Evolutionary conservation across 2,113 vertebrate genomes (phyloP), one percentile per base, ranked within the genome.

Genomic region (Dipodomys spectabilis): DNA sequence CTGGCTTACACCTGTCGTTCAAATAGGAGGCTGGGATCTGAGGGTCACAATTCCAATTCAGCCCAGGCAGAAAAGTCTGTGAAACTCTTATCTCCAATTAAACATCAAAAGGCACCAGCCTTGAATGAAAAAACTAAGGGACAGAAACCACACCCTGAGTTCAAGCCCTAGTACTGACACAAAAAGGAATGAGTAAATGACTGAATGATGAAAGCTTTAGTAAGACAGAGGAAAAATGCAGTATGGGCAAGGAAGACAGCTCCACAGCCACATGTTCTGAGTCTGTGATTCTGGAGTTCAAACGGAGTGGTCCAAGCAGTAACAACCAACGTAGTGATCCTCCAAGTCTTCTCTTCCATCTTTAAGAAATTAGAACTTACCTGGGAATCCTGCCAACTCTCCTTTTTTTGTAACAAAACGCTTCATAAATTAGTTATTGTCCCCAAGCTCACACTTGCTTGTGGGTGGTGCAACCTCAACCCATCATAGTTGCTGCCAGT

Each of bases 341-440:
- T 94, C 65, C 23, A 64, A 92, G 27, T 49, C 69, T 71, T 73
- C 25, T 62, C 64, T 71, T 88, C 53, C 15, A 84, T 23, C 28
- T 25, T 64, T 32, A 28, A 74, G 72, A 88, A 84, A 49, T 75
- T n/a, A 86, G 64, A 65, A 62, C 27, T 88, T 82, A 13, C n/a
- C 64, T 0, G 0, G 83, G 95, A 96, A 45, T 3, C 35, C 68
- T 91, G 85, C 86, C 94, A 96, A 82, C 4, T 93, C 74, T 87
- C 72, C 2, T 22, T 96, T 96, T 90, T 82, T 49, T 9, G 94
- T 75, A 96, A 93, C 77, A 94, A 65, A 95, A 93, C 27, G 20
- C 75, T 39, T 22, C 71, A 94, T 67, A 75, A 74, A 87, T 28
- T 35, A 23, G 0, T 93, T 88, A 80, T 0, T 83, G 39, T 83